phyloP scores from a whole-genome alignment of 2,888 invertebrate genomes.

The Dusona sp. region DNA sequence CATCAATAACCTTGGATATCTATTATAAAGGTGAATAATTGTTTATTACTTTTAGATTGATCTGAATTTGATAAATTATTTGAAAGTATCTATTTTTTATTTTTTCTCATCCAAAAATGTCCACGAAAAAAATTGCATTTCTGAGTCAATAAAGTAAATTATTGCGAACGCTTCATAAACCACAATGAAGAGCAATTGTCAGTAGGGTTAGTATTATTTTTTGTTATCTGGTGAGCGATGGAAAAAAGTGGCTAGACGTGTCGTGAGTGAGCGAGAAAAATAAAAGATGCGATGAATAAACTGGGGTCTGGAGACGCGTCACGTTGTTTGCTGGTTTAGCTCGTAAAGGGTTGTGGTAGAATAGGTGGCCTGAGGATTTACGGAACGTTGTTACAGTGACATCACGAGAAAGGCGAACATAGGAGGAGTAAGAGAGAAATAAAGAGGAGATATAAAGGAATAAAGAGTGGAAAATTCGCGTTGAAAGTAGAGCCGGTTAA shows the following conservation, averaged over 20 bases:
- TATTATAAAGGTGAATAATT: not conserved
- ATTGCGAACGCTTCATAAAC: not conserved
- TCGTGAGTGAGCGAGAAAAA: constrained; percentile 35
- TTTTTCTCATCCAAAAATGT: not conserved
- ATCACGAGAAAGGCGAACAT: constrained; percentile 3
- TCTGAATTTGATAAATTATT: not conserved
- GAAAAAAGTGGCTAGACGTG: constrained; percentile 18
- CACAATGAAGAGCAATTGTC: not conserved
- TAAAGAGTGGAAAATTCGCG: constrained; percentile 31
- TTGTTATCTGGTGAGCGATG: not conserved
- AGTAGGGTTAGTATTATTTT: not conserved
- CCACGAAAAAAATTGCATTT: not conserved
- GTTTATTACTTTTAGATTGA: not conserved
- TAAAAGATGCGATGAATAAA: constrained; percentile 45
- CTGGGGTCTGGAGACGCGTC: constrained; percentile 23
- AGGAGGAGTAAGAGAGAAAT: not conserved
- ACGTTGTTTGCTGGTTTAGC: constrained; percentile 37
- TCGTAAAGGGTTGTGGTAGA: constrained; percentile 42
- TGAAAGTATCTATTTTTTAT: not conserved
- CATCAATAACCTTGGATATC: not conserved
- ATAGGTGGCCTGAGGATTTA: constrained; percentile 44
- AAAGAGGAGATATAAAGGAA: not conserved
- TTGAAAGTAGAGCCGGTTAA: constrained; percentile 44
- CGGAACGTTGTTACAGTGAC: constrained; percentile 44
- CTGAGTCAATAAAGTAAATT: not conserved